These are phyloP conservation scores for Drosophila oshimai DNA, from an alignment of 1,140 invertebrate genomes.

Conservation along the genomic window DNA sequence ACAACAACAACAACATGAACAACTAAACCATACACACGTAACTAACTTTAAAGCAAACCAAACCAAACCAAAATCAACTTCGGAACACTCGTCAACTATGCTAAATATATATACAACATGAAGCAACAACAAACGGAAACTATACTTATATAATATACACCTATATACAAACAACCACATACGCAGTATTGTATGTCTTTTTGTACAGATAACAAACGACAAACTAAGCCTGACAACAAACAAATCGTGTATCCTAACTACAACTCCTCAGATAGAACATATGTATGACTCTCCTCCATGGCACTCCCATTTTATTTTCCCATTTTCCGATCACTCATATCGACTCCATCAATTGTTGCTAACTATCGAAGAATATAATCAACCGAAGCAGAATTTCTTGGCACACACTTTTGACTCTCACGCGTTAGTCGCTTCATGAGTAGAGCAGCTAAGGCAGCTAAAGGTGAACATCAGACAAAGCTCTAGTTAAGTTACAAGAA, in stretches of 20 bases:
- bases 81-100: slow-evolving; percentile 59
- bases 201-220: slow-evolving; percentile 59
- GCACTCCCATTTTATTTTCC: slow-evolving; percentile 47
- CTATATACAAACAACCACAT: slow-evolving; percentile 74
- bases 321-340: slow-evolving; percentile 16
- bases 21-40: slow-evolving; percentile 33
- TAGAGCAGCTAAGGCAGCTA: slow-evolving; percentile 35
- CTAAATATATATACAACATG: slow-evolving; percentile 40
- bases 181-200: slow-evolving; percentile 76
- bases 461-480: slow-evolving; percentile 27
- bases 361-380: slow-evolving; percentile 34
- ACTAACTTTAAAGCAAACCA: slow-evolving; percentile 29
- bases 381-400: slow-evolving; percentile 43
- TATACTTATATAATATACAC: slow-evolving; percentile 62
- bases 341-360: slow-evolving; percentile 35
- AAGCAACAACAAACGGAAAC: slow-evolving; percentile 37
- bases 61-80: slow-evolving; percentile 37
- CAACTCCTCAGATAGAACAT: slow-evolving; percentile 28
- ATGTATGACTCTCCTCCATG: slow-evolving; percentile 48
- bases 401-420: slow-evolving; percentile 75
- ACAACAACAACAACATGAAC: slow-evolving; percentile 39
- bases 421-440: slow-evolving; percentile 53
- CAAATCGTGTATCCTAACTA: slow-evolving; percentile 64
- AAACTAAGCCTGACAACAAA: slow-evolving; percentile 72
- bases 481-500: slow-evolving; percentile 29